phyloP scores from a whole-genome alignment of 2,888 invertebrate species.

The Pollenia angustigena region DNA sequence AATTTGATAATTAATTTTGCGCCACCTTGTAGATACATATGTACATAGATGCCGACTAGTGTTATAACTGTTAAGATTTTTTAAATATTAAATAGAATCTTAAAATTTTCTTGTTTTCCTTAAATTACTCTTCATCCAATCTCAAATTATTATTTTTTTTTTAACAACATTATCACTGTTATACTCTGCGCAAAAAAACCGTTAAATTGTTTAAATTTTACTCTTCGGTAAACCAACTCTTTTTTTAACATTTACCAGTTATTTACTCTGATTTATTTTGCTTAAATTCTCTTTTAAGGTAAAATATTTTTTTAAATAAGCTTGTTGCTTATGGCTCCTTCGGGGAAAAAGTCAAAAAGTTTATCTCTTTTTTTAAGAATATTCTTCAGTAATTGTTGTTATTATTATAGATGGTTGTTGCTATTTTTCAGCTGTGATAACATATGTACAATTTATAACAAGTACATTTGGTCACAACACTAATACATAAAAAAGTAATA shows the following conservation, averaged over 20 bases:
- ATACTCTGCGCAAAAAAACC: too few relatives aligned
- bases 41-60: too few relatives aligned
- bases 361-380: constrained; percentile 43
- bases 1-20: too few relatives aligned
- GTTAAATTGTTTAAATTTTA: too few relatives aligned
- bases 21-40: too few relatives aligned
- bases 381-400: constrained; percentile 21
- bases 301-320: background rate
- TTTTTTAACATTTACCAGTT: background rate
- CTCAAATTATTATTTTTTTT: too few relatives aligned
- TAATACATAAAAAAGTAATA: constrained; percentile 33
- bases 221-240: too few relatives aligned
- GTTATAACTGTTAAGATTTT: too few relatives aligned
- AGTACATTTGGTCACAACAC: background rate
- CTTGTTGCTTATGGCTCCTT: constrained; percentile 32
- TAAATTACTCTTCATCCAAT: too few relatives aligned
- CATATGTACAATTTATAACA: constrained; percentile 17
- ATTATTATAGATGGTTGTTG: constrained; percentile 28
- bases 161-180: too few relatives aligned
- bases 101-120: too few relatives aligned
- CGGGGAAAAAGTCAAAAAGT: constrained; percentile 67
- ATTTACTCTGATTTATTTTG: background rate
- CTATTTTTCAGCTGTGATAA: constrained; percentile 39
- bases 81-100: too few relatives aligned
- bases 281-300: background rate